Evolutionary conservation across 2,113 vertebrate species (phyloP).

Genomic region (Lamprologus ornatipinnis): DNA sequence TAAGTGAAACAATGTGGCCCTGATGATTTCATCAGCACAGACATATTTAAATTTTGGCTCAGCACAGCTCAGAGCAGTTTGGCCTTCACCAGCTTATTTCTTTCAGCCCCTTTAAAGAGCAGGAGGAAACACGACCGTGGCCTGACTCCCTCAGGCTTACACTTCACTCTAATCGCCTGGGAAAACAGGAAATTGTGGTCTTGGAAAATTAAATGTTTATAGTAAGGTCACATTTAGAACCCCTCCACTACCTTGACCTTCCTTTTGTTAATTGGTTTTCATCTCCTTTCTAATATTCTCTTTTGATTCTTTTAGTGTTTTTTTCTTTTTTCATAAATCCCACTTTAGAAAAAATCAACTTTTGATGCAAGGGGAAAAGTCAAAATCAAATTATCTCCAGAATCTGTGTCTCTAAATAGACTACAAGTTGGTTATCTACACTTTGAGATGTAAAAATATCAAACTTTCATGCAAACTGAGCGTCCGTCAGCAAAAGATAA

Average conservation of each 20-base stretch:
- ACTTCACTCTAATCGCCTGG: conserved; percentile 78
- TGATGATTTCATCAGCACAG: conserved; percentile 51
- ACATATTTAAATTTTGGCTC: conserved; percentile 59
- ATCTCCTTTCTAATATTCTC: neutral
- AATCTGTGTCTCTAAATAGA: neutral
- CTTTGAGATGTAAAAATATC: neutral
- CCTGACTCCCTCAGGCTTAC: conserved; percentile 76
- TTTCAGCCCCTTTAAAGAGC: conserved; percentile 20
- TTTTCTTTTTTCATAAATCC: neutral
- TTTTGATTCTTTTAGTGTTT: neutral
- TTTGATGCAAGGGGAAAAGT: neutral
- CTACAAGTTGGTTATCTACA: neutral
- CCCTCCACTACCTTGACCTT: neutral
- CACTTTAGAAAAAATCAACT: neutral
- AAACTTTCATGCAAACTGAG: neutral
- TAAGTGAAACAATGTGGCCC: conserved; percentile 82
- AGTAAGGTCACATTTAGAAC: conserved; percentile 39
- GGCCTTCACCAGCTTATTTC: neutral
- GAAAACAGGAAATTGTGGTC: conserved; percentile 78
- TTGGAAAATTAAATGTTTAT: conserved; percentile 72
- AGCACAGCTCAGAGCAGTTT: conserved; percentile 25
- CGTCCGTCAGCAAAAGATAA: neutral
- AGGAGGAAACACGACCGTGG: conserved; percentile 84
- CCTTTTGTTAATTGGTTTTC: conserved; percentile 36
- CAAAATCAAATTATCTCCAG: neutral